Evolutionary conservation across 2,888 invertebrate species (phyloP).

Genomic region (Athalia cordata): DNA sequence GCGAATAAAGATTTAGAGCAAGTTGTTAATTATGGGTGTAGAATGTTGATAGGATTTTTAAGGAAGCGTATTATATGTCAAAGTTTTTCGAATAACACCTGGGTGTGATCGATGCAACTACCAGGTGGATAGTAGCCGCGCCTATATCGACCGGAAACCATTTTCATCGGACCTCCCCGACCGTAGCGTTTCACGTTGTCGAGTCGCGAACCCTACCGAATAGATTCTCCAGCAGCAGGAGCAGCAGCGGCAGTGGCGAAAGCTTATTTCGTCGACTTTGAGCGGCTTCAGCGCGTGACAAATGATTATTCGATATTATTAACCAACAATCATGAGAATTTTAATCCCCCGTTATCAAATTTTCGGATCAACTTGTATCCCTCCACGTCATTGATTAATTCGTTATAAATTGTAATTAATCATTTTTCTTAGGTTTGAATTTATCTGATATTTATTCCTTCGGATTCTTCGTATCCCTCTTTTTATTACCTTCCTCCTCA

Average conservation of each 20-base stretch:
- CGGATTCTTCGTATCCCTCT: too few species aligned
- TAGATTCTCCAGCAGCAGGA: neutral
- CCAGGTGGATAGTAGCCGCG: slow-evolving; percentile 60
- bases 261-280: slow-evolving; percentile 3
- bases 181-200: slow-evolving; percentile 53
- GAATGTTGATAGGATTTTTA: neutral
- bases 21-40: too few species aligned
- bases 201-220: slow-evolving; percentile 26
- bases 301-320: neutral
- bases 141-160: slow-evolving; percentile 70
- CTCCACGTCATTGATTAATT: too few species aligned
- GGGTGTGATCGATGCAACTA: slow-evolving; percentile 43
- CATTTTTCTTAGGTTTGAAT: too few species aligned
- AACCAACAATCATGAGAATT: neutral
- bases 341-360: neutral
- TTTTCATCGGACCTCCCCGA: slow-evolving; percentile 49
- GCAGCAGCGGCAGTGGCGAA: too few species aligned
- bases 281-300: slow-evolving; percentile 21
- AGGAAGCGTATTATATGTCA: neutral
- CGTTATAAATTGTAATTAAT: too few species aligned
- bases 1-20: too few species aligned
- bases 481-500: too few species aligned
- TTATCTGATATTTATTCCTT: too few species aligned
- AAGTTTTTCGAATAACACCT: slow-evolving; percentile 20
- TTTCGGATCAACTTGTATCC: too few species aligned